These are phyloP conservation scores for Phrynosoma blainvillii DNA, from an alignment of 2,113 vertebrate species.

Conservation along the genomic window DNA sequence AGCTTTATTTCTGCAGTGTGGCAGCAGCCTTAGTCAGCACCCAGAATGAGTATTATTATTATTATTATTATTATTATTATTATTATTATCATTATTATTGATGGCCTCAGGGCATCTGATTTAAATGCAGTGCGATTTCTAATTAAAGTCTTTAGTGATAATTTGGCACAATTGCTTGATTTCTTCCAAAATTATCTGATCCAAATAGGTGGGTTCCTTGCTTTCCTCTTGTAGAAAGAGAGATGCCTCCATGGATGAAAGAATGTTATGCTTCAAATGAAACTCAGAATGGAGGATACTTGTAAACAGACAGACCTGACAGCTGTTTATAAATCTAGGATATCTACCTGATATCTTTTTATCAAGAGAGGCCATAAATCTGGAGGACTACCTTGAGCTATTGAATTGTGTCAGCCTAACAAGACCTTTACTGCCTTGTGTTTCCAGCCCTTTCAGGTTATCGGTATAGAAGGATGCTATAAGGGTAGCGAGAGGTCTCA, in stretches of 20 bases:
- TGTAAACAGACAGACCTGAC: not conserved
- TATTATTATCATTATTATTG: too few species aligned
- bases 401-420: constrained; percentile 7
- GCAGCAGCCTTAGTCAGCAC: too few species aligned
- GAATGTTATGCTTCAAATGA: constrained; percentile 1
- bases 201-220: not conserved
- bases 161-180: not conserved
- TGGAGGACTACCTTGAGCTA: constrained; percentile 33
- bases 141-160: not conserved
- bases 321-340: constrained; percentile 28
- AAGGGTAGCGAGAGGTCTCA: constrained; percentile 22
- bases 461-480: not conserved
- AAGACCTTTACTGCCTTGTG: constrained; percentile 26
- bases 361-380: constrained; percentile 20
- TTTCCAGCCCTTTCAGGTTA: constrained; percentile 10
- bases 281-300: constrained; percentile 3
- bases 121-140: not conserved
- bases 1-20: too few species aligned
- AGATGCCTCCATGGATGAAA: not conserved
- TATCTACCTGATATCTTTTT: constrained; percentile 23
- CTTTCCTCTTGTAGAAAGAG: not conserved
- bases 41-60: too few species aligned
- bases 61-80: too few species aligned
- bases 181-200: not conserved
- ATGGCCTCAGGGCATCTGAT: not conserved